Evolutionary conservation across 2,888 invertebrate species (phyloP).

Genomic region (Bhutanitis thaidina): DNA sequence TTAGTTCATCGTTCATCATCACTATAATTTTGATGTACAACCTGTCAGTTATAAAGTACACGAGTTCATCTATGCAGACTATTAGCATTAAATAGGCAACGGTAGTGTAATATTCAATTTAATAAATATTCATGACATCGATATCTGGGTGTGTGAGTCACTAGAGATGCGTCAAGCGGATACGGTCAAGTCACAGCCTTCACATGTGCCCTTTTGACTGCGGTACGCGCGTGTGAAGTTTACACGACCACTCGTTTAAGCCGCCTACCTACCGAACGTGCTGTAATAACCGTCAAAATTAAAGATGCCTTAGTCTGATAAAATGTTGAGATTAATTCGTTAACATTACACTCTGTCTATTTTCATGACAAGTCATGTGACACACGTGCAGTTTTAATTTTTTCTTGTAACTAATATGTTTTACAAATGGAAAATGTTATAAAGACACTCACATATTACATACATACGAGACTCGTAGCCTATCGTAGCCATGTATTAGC

Average conservation of each 20-base stretch:
- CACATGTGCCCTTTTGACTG: conserved; percentile 57
- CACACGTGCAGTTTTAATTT: not conserved
- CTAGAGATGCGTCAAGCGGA: conserved; percentile 27
- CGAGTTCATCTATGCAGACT: too few species aligned
- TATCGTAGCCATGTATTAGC: too few species aligned
- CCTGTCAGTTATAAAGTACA: too few species aligned
- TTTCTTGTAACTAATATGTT: too few species aligned
- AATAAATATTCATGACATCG: not conserved
- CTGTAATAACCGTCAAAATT: not conserved
- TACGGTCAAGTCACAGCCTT: conserved; percentile 46
- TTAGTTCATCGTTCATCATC: too few species aligned
- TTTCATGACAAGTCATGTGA: too few species aligned
- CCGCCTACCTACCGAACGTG: not conserved
- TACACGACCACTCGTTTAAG: not conserved
- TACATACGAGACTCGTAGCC: too few species aligned
- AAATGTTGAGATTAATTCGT: not conserved
- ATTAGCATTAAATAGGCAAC: too few species aligned
- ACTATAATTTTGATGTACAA: too few species aligned
- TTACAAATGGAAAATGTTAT: too few species aligned
- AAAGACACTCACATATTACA: too few species aligned
- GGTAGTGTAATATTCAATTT: not conserved
- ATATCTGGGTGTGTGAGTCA: conserved; percentile 25
- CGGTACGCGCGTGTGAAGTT: conserved; percentile 13
- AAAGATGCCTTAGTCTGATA: not conserved
- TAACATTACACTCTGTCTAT: not conserved